A percentile compares a stretch with the other conserved stretches of the same genome.
Evolutionary conservation across 2,113 vertebrate genomes (phyloP).

Genomic region (Tetraodon nigroviridis): DNA sequence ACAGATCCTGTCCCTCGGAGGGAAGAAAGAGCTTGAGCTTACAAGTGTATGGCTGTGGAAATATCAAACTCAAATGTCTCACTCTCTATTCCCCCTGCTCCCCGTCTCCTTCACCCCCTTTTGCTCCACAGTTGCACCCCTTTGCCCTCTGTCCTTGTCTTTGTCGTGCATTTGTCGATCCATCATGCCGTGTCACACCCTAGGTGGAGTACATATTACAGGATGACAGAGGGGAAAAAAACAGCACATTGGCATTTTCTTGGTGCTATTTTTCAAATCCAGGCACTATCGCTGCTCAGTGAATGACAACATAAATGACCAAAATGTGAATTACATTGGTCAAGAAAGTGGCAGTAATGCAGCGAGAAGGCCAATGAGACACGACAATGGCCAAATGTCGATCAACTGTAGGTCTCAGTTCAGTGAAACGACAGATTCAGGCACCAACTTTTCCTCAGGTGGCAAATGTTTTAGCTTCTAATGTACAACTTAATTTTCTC

Average conservation of each 20-base stretch:
- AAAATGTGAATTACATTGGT: slow-evolving; percentile 56
- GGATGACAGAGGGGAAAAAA: slow-evolving; percentile 55
- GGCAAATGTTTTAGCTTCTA: slow-evolving; percentile 15
- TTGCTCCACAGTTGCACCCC: slow-evolving; percentile 28
- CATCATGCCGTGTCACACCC: slow-evolving; percentile 63
- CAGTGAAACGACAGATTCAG: slow-evolving; percentile 54
- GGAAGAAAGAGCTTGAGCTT: slow-evolving; percentile 72
- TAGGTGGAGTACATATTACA: slow-evolving; percentile 59
- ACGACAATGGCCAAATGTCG: slow-evolving; percentile 64
- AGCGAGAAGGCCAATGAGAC: slow-evolving; percentile 49
- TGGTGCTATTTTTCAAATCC: slow-evolving; percentile 64
- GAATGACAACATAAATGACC: slow-evolving; percentile 63
- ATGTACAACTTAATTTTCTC: slow-evolving; percentile 4
- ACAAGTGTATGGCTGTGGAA: slow-evolving; percentile 69
- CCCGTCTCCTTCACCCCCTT: slow-evolving; percentile 18
- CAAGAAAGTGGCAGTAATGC: slow-evolving; percentile 59
- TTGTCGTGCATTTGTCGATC: slow-evolving; percentile 47
- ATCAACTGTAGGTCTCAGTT: slow-evolving; percentile 44
- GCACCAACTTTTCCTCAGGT: slow-evolving; percentile 29
- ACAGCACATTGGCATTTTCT: slow-evolving; percentile 60
- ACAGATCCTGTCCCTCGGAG: slow-evolving; percentile 70
- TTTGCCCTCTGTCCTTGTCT: slow-evolving; percentile 39
- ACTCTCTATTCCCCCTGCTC: slow-evolving; percentile 36
- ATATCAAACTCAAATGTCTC: slow-evolving; percentile 69
- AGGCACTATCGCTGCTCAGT: slow-evolving; percentile 45